Evolutionary conservation across 2,113 vertebrate genomes (phyloP).

Genomic region (Capra hircus): DNA sequence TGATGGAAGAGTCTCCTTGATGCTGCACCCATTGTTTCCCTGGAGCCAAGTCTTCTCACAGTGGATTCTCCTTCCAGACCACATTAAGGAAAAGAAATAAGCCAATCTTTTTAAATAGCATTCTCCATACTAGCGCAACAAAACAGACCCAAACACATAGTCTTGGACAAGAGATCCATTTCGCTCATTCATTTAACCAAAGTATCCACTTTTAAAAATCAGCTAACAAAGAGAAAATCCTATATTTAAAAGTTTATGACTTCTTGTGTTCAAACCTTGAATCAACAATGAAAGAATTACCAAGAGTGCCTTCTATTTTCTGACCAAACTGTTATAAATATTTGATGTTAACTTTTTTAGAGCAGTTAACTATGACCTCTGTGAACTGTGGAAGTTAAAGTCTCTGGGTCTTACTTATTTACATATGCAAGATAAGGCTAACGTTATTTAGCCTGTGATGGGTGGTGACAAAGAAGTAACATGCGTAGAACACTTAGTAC

Average conservation of each 20-base stretch:
- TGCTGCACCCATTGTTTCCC: neutral
- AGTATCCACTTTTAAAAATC: neutral
- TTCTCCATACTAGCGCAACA: neutral
- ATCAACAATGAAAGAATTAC: neutral
- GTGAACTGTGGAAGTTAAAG: neutral
- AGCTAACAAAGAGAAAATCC: neutral
- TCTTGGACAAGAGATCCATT: neutral
- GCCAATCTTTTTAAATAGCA: neutral
- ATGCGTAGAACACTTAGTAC: neutral
- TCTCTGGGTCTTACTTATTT: neutral
- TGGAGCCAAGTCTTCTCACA: neutral
- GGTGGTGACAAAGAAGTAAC: neutral
- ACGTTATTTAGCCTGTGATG: neutral
- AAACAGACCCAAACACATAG: neutral
- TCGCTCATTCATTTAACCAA: neutral
- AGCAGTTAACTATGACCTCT: neutral
- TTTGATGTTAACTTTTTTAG: neutral
- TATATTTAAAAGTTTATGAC: neutral
- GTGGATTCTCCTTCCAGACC: neutral
- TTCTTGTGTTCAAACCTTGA: neutral
- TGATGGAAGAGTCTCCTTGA: neutral
- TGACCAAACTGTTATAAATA: neutral
- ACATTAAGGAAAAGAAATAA: neutral
- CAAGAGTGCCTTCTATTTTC: neutral
- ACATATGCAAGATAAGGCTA: neutral